These are phyloP conservation scores for Sipha flava DNA, from an alignment of 1,140 invertebrate genomes.

Conservation along the genomic window DNA sequence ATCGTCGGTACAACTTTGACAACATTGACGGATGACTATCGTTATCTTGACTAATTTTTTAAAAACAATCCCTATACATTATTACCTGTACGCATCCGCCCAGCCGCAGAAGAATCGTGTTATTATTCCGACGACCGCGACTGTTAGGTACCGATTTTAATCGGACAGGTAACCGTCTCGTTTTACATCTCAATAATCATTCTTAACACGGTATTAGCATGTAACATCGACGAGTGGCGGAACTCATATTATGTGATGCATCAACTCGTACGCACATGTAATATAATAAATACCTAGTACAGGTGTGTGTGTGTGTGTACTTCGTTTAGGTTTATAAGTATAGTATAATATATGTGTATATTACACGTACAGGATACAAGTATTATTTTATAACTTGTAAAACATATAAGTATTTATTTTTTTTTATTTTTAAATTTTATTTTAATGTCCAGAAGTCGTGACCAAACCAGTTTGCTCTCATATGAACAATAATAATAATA, in stretches of 20 bases:
- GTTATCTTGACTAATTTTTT: too few relatives aligned
- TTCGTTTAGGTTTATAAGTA: too few relatives aligned
- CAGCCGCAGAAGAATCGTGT: background rate
- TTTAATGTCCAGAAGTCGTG: conserved; percentile 18
- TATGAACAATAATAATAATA: background rate
- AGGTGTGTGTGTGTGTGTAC: too few relatives aligned
- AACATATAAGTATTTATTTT: background rate
- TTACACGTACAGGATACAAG: background rate
- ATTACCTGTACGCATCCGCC: background rate
- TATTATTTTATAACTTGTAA: conserved; percentile 24
- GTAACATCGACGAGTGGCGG: background rate
- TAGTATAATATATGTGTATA: background rate
- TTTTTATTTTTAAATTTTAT: background rate
- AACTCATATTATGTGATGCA: background rate
- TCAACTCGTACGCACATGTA: background rate
- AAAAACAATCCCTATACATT: background rate
- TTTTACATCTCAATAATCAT: conserved; percentile 1
- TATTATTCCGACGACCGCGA: background rate
- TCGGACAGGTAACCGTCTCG: background rate
- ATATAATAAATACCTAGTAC: too few relatives aligned
- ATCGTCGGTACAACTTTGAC: too few relatives aligned
- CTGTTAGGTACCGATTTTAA: background rate
- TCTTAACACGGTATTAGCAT: background rate
- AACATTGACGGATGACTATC: too few relatives aligned
- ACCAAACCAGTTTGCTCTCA: conserved; percentile 5